Evolutionary conservation across 2,113 vertebrate genomes (phyloP).

Genomic region (Murina feae): DNA sequence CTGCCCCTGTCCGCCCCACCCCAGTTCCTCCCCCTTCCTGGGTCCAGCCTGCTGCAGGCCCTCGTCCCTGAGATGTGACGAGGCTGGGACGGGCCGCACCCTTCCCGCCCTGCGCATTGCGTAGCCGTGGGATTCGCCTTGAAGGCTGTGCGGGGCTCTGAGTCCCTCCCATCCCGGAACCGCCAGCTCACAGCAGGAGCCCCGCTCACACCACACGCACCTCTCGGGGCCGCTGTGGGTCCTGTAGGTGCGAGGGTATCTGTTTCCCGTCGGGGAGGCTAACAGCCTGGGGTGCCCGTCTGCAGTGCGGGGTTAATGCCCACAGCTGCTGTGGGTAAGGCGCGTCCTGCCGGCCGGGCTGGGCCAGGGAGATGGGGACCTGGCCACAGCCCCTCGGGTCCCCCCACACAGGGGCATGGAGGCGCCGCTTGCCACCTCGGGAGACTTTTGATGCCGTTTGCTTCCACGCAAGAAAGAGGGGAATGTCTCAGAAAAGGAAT

Average conservation of each 20-base stretch:
- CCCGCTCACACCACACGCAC: not conserved
- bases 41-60: accelerated
- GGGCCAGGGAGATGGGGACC: not conserved
- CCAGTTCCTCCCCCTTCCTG: not conserved
- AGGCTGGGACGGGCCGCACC: accelerated
- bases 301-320: not conserved
- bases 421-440: accelerated
- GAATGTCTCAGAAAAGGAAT: not conserved
- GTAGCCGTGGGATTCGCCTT: accelerated
- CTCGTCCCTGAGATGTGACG: accelerated
- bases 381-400: accelerated
- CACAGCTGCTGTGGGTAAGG: not conserved
- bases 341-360: accelerated
- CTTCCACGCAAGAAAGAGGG: not conserved
- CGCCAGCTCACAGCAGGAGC: not conserved
- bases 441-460: not conserved
- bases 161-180: not conserved
- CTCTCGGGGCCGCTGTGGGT: too few species aligned
- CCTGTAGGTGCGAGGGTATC: accelerated
- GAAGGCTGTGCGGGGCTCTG: not conserved
- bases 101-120: accelerated
- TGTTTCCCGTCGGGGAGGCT: not conserved
- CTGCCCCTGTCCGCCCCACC: too few species aligned
- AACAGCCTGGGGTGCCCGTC: accelerated
- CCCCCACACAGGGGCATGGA: accelerated